These are phyloP conservation scores for Eonycteris spelaea DNA, from an alignment of 2,113 vertebrate genomes.

Conservation along the genomic window DNA sequence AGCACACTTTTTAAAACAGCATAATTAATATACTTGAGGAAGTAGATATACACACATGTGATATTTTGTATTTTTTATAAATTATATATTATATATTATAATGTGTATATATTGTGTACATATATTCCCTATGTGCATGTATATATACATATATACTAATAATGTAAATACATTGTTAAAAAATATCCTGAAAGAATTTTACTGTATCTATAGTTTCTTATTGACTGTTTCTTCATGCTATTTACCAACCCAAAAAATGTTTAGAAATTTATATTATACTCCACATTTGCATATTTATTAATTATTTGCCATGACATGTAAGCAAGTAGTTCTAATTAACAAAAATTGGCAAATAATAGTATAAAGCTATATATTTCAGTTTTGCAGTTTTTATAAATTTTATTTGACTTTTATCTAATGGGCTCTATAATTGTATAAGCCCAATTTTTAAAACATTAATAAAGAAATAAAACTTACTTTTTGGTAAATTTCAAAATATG, in stretches of 20 bases:
- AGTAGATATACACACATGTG: not conserved
- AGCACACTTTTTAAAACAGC: not conserved
- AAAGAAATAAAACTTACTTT: not conserved
- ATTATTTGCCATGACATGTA: not conserved
- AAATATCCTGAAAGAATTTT: not conserved
- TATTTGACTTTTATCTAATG: not conserved
- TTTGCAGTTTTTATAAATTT: conserved; percentile 19
- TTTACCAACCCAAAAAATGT: not conserved
- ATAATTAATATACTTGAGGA: not conserved
- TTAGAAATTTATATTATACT: not conserved
- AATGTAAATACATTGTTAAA: not conserved
- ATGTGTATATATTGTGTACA: not conserved
- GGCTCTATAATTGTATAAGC: not conserved
- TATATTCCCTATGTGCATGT: not conserved
- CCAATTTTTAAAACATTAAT: conserved; percentile 24
- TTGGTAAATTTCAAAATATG: not conserved
- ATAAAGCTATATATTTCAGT: not conserved
- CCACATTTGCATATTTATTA: not conserved
- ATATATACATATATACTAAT: not conserved
- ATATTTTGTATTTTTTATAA: not conserved
- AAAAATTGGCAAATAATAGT: not conserved
- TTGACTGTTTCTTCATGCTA: not conserved
- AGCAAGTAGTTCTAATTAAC: conserved; percentile 43
- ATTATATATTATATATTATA: not conserved
- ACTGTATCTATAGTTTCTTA: not conserved